Evolutionary conservation across 2,888 invertebrate genomes (phyloP).

Genomic region (Calliopum simillimum): DNA sequence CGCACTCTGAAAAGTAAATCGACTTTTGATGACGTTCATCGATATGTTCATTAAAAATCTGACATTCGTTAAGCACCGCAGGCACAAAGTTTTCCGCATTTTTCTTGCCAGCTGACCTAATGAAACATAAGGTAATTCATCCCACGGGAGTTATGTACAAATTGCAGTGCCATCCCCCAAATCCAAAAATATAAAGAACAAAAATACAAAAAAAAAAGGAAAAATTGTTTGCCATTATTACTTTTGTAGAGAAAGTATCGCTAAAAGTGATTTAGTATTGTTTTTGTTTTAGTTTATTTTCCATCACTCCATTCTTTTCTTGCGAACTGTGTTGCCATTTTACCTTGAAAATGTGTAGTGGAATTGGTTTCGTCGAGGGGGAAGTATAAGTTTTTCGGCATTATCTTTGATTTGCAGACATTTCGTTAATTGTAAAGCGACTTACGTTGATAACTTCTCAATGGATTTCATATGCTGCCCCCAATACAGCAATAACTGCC

Average conservation of each 20-base stretch:
- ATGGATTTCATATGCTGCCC: too few relatives aligned
- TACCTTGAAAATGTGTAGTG: too few relatives aligned
- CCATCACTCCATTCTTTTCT: not conserved
- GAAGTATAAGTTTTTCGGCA: not conserved
- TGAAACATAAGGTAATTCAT: constrained; percentile 10
- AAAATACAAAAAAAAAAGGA: too few relatives aligned
- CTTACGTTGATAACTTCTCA: not conserved
- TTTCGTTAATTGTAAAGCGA: not conserved
- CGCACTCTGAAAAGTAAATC: constrained; percentile 55
- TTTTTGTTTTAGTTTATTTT: constrained; percentile 43
- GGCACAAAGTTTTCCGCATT: not conserved
- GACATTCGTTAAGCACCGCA: not conserved
- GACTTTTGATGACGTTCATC: constrained; percentile 65
- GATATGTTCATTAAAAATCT: constrained; percentile 16
- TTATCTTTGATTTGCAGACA: constrained; percentile 12
- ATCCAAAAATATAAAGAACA: too few relatives aligned
- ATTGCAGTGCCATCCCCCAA: constrained; percentile 20
- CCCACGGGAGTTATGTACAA: not conserved
- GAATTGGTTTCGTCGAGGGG: too few relatives aligned
- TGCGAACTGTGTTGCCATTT: too few relatives aligned
- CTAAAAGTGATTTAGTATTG: constrained; percentile 62
- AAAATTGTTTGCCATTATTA: constrained; percentile 60
- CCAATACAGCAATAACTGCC: constrained; percentile 1
- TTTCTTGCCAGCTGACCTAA: not conserved
- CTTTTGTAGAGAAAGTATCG: too few relatives aligned